Percentiles rank a stretch among this genome's conserved stretches.
Conservation (phyloP, 2,888 invertebrate species). For the Cactoblastis cactorum region DNA sequence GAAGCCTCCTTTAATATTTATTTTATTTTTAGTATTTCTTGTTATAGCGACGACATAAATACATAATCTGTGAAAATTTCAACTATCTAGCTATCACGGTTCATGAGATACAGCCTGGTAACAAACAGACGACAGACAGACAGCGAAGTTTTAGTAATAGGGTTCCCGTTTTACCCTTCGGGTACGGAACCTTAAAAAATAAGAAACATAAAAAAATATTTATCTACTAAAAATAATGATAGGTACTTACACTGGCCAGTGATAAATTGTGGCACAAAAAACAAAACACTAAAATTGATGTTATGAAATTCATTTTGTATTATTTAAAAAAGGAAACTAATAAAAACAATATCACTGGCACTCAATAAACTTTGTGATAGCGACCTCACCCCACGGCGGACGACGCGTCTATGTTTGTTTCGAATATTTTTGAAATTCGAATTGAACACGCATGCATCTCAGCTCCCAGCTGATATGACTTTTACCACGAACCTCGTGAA, state of each 20-base stretch:
- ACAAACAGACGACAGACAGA: no score
- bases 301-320: slow-evolving; percentile 30
- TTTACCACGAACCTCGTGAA: slow-evolving; percentile 14
- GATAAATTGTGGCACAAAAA: slow-evolving; percentile 29
- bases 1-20: no score
- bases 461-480: slow-evolving; percentile 22
- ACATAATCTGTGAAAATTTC: no score
- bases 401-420: slow-evolving; percentile 11
- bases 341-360: slow-evolving; percentile 14
- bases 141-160: no score
- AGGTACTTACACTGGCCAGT: slow-evolving; percentile 31
- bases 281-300: slow-evolving; percentile 31
- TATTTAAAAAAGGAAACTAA: no score
- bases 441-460: slow-evolving; percentile 6
- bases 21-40: no score
- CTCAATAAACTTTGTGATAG: slow-evolving; percentile 3
- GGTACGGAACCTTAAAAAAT: no score
- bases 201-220: no score
- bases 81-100: no score
- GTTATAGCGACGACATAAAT: no score
- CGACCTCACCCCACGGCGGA: slow-evolving; percentile 13
- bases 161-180: no score
- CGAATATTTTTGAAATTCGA: background rate
- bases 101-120: no score
- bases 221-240: slow-evolving; percentile 16